phyloP scores from a whole-genome alignment of 2,888 invertebrate species.

The Meandrusa payeni region DNA sequence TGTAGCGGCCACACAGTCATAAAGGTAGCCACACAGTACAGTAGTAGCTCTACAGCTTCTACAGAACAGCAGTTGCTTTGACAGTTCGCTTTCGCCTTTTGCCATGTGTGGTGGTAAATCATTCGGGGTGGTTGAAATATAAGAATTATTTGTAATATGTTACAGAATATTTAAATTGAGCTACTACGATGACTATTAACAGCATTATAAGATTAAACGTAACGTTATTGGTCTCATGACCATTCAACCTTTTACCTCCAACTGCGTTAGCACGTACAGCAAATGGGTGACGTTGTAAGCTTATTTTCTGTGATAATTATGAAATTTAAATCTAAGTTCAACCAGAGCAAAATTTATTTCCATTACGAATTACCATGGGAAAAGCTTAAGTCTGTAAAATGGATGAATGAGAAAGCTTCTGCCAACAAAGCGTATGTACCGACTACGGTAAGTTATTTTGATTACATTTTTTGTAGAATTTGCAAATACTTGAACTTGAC shows the following conservation, averaged over 20 bases:
- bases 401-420: slow-evolving; percentile 90
- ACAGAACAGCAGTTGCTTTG: too few relatives aligned
- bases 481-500: not conserved
- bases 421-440: slow-evolving; percentile 91
- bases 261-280: slow-evolving; percentile 38
- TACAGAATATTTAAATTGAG: slow-evolving; percentile 59
- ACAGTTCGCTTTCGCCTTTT: slow-evolving; percentile 20
- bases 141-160: slow-evolving; percentile 27
- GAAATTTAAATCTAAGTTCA: slow-evolving; percentile 77
- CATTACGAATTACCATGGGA: slow-evolving; percentile 70
- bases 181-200: slow-evolving; percentile 58
- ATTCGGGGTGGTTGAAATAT: slow-evolving; percentile 27
- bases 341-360: slow-evolving; percentile 70
- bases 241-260: slow-evolving; percentile 51
- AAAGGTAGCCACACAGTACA: too few relatives aligned
- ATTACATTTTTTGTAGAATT: slow-evolving; percentile 13
- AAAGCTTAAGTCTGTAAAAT: slow-evolving; percentile 80
- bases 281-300: slow-evolving; percentile 75
- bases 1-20: too few relatives aligned
- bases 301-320: slow-evolving; percentile 77
- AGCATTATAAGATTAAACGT: slow-evolving; percentile 46
- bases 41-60: too few relatives aligned
- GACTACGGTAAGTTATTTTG: slow-evolving; percentile 78
- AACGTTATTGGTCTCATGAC: slow-evolving; percentile 62
- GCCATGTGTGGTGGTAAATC: slow-evolving; percentile 40